Conservation (phyloP, 1,140 invertebrate species). For the Aphis gossypii region DNA sequence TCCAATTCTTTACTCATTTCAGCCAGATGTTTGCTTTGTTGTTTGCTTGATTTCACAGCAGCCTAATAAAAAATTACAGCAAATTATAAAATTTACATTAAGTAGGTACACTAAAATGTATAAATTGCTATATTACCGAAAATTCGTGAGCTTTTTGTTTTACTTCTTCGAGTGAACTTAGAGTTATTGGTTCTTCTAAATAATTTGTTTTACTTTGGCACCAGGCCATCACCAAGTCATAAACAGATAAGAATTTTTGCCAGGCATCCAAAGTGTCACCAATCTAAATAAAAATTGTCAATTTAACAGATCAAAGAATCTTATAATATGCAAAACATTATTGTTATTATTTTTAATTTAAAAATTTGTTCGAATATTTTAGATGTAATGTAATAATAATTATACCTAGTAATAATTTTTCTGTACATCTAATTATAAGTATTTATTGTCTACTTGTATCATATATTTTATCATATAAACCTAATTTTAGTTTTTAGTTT, state of each 20-base stretch:
- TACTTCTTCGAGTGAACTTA: constrained; percentile 80
- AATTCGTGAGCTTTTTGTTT: constrained; percentile 87
- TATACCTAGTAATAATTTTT: too few relatives aligned
- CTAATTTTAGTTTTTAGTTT: neutral
- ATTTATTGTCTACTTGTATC: too few relatives aligned
- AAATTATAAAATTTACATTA: neutral
- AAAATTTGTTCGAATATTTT: neutral
- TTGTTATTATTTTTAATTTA: neutral
- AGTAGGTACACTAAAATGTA: too few relatives aligned
- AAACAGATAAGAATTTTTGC: constrained; percentile 82
- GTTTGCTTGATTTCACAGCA: constrained; percentile 87
- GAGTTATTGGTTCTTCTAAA: constrained; percentile 76
- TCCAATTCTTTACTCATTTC: constrained; percentile 92
- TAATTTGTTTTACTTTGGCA: constrained; percentile 81
- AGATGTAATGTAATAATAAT: neutral
- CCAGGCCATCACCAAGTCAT: constrained; percentile 84
- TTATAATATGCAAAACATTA: neutral
- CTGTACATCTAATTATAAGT: too few relatives aligned
- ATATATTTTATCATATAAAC: neutral
- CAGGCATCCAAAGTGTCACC: constrained; percentile 88
- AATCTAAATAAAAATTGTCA: constrained; percentile 67
- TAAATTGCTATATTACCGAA: constrained; percentile 70
- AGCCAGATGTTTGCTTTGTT: constrained; percentile 85
- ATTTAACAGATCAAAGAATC: constrained; percentile 42
- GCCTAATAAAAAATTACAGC: constrained; percentile 67